Conservation (phyloP, 2,888 invertebrate species). For the Pimpla rufipes region DNA sequence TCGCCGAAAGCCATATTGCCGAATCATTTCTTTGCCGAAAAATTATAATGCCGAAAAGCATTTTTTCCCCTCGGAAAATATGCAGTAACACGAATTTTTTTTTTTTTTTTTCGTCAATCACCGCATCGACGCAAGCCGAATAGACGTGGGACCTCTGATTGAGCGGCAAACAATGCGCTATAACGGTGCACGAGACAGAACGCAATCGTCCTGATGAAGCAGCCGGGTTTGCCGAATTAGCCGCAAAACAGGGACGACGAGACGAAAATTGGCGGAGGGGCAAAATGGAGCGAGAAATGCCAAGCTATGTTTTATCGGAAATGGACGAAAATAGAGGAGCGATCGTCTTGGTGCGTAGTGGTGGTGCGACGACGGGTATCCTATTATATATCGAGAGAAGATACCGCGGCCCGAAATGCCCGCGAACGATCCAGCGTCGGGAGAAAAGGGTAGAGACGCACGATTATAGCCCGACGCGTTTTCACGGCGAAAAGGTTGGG, state of each 20-base stretch:
- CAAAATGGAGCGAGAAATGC: background rate
- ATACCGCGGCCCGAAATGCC: too few species aligned
- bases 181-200: background rate
- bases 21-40: too few species aligned
- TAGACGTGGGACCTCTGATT: background rate
- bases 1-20: too few species aligned
- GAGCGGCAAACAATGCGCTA: background rate
- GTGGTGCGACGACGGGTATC: conserved; percentile 2
- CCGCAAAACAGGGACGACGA: conserved; percentile 11
- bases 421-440: too few species aligned
- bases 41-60: too few species aligned
- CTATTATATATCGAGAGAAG: too few species aligned
- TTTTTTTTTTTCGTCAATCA: background rate
- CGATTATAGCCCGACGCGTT: background rate
- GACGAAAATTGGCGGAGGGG: conserved; percentile 15
- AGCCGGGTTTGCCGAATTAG: background rate
- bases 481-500: conserved; percentile 9
- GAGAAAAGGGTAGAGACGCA: background rate
- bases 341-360: background rate
- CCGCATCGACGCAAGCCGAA: background rate
- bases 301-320: conserved; percentile 11
- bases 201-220: background rate
- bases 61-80: too few species aligned
- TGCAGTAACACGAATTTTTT: too few species aligned
- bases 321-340: conserved; percentile 11